Conservation (phyloP, 2,797 vertebrate genomes). For the Amniataba percoides region DNA sequence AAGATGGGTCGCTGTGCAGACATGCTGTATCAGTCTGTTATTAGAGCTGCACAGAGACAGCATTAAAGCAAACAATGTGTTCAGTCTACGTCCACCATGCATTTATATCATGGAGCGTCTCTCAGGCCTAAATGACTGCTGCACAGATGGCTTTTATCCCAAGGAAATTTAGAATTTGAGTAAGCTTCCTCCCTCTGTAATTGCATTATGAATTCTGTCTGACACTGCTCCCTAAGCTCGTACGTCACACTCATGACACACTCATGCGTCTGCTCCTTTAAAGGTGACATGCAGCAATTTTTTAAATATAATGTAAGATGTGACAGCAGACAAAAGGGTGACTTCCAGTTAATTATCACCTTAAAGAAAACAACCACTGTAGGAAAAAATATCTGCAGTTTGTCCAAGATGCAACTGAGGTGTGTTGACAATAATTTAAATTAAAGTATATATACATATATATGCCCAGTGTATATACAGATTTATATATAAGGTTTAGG, state of each 20-base stretch:
- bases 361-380: background rate
- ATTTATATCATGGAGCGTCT: background rate
- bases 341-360: background rate
- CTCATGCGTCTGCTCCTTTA: conserved; percentile 15
- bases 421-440: background rate
- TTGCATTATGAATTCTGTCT: conserved; percentile 25
- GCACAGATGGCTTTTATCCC: conserved; percentile 43
- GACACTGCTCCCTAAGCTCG: conserved; percentile 14
- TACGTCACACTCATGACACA: conserved; percentile 23
- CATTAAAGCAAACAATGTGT: background rate
- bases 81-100: background rate
- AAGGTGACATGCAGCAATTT: conserved; percentile 7
- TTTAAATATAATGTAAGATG: background rate
- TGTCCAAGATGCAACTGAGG: background rate
- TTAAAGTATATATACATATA: too few species aligned
- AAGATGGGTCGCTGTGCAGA: conserved; percentile 35
- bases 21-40: conserved; percentile 20
- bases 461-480: too few species aligned
- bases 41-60: background rate
- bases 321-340: background rate
- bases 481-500: too few species aligned
- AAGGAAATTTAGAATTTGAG: conserved; percentile 17
- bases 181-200: conserved; percentile 33
- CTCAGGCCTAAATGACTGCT: background rate
- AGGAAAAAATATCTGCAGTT: background rate